These are phyloP conservation scores for Nomada hirtipes DNA, from an alignment of 2,888 invertebrate genomes.

Conservation along the genomic window DNA sequence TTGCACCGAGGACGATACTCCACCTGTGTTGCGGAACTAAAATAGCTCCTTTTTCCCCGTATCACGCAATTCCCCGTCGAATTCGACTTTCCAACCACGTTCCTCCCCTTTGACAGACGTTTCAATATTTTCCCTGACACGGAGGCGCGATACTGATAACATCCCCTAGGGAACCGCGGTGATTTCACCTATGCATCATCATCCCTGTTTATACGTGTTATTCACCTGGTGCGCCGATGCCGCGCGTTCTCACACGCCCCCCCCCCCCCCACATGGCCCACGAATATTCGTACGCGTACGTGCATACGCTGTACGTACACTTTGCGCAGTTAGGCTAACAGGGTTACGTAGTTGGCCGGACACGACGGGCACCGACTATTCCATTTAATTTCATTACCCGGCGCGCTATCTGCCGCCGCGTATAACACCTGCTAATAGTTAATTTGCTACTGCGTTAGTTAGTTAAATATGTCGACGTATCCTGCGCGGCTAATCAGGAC, in stretches of 20 bases:
- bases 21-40: neutral
- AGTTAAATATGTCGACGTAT: slow-evolving; percentile 75
- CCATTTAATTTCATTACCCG: slow-evolving; percentile 77
- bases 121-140: slow-evolving; percentile 33
- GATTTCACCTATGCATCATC: slow-evolving; percentile 29
- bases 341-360: slow-evolving; percentile 73
- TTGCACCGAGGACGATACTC: neutral
- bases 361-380: slow-evolving; percentile 75
- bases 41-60: slow-evolving; percentile 16
- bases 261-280: too few relatives aligned
- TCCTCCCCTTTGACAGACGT: slow-evolving; percentile 26
- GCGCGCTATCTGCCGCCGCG: slow-evolving; percentile 70
- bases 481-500: slow-evolving; percentile 71
- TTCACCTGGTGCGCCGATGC: slow-evolving; percentile 19
- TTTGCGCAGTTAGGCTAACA: slow-evolving; percentile 75
- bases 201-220: slow-evolving; percentile 46
- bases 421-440: slow-evolving; percentile 79
- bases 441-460: slow-evolving; percentile 79
- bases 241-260: neutral
- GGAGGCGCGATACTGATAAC: slow-evolving; percentile 29
- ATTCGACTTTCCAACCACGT: slow-evolving; percentile 28
- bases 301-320: slow-evolving; percentile 58
- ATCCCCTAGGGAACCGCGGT: slow-evolving; percentile 2
- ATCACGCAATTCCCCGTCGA: slow-evolving; percentile 12
- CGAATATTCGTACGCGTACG: slow-evolving; percentile 32